Percentiles rank a stretch among this genome's conserved stretches.
Conservation (phyloP, 2,888 invertebrate genomes). For the Nycteola revayana region DNA sequence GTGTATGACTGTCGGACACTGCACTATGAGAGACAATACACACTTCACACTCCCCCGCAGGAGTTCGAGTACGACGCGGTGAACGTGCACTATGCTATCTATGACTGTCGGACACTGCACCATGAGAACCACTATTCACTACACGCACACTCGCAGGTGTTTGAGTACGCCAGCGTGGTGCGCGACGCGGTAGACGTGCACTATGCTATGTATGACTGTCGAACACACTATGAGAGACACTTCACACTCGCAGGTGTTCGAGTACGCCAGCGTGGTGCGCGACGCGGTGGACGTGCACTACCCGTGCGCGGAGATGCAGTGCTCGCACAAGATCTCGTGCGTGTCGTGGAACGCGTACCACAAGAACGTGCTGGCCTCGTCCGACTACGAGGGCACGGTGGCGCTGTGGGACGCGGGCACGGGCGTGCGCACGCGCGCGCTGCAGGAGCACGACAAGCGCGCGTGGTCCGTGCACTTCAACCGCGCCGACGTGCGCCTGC, state of each 20-base stretch:
- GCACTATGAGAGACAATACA: too few relatives aligned
- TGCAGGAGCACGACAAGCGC: conserved; percentile 94
- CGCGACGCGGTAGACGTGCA: too few relatives aligned
- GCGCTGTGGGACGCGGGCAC: conserved; percentile 95
- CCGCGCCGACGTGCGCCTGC: conserved; percentile 92
- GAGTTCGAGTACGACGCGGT: too few relatives aligned
- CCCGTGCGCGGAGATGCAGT: conserved; percentile 95
- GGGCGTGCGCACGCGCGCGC: conserved; percentile 86
- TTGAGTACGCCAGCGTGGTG: conserved; percentile 93
- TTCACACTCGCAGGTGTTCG: too few relatives aligned
- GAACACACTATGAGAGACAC: too few relatives aligned
- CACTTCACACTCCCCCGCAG: too few relatives aligned
- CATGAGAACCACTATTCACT: too few relatives aligned
- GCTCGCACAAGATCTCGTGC: conserved; percentile 96
- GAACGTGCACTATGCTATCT: too few relatives aligned
- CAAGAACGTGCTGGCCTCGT: conserved; percentile 90
- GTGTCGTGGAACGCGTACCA: conserved; percentile 97
- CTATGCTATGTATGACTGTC: too few relatives aligned
- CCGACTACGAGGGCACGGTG: conserved; percentile 97
- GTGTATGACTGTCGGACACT: too few relatives aligned
- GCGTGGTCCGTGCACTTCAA: conserved; percentile 99
- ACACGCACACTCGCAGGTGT: too few relatives aligned
- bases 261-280: conserved; percentile 91
- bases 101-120: too few relatives aligned
- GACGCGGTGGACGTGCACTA: conserved; percentile 96